Evolutionary conservation across 2,888 invertebrate species (phyloP).

Genomic region (Dascillus cervinus): DNA sequence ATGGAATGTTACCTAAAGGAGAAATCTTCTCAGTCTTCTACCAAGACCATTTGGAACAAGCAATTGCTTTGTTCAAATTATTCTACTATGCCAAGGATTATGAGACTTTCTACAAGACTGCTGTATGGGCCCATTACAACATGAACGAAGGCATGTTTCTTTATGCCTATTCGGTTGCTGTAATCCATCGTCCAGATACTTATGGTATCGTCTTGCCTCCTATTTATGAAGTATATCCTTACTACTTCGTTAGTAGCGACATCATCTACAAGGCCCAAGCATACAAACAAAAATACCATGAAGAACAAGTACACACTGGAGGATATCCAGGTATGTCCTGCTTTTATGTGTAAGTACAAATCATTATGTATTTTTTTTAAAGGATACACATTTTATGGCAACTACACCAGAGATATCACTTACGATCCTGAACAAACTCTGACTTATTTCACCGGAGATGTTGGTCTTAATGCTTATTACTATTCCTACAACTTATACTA

Average conservation of each 20-base stretch:
- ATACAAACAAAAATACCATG: slow-evolving; percentile 49
- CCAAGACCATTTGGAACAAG: slow-evolving; percentile 54
- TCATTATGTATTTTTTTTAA: neutral
- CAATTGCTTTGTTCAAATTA: slow-evolving; percentile 55
- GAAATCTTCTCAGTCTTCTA: slow-evolving; percentile 56
- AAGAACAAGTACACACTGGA: slow-evolving; percentile 1
- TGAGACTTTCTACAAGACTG: slow-evolving; percentile 60
- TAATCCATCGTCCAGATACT: slow-evolving; percentile 56
- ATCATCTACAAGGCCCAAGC: slow-evolving; percentile 59
- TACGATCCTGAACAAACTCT: slow-evolving; percentile 50
- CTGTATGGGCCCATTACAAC: slow-evolving; percentile 58
- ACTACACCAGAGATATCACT: slow-evolving; percentile 51
- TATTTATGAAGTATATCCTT: slow-evolving; percentile 65
- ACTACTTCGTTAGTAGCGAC: slow-evolving; percentile 61
- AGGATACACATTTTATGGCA: slow-evolving; percentile 51
- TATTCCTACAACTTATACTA: slow-evolving; percentile 54
- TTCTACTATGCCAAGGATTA: slow-evolving; percentile 65
- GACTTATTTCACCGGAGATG: slow-evolving; percentile 66
- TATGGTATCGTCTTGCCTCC: slow-evolving; percentile 60
- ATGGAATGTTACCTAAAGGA: slow-evolving; percentile 51
- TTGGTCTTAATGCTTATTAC: slow-evolving; percentile 58
- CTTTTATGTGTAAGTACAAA: neutral
- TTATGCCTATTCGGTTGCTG: slow-evolving; percentile 55
- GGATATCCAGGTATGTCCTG: neutral
- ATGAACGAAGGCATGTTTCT: slow-evolving; percentile 65